phyloP scores from a whole-genome alignment of 2,888 invertebrate species.

The Dyspetes luteomarginatus region DNA sequence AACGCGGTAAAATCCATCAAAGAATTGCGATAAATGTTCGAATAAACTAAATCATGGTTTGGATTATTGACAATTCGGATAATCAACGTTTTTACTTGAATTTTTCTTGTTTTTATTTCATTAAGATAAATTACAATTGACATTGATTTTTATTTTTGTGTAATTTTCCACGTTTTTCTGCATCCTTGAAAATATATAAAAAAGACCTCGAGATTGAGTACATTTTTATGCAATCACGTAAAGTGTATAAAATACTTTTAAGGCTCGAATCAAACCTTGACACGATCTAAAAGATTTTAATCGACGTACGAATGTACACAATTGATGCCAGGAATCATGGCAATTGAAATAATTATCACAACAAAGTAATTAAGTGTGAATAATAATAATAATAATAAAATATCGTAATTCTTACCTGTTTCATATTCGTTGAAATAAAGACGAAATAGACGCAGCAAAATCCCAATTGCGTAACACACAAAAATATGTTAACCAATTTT shows the following conservation, averaged over 20 bases:
- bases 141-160: no score
- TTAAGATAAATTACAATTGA: no score
- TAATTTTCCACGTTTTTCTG: no score
- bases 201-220: not conserved
- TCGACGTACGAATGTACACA: not conserved
- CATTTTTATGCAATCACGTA: not conserved
- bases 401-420: constrained; percentile 86
- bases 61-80: no score
- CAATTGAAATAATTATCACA: no score
- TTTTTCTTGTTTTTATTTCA: no score
- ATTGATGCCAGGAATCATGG: no score
- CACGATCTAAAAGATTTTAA: constrained; percentile 20
- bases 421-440: constrained; percentile 94
- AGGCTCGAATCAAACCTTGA: constrained; percentile 33
- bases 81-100: no score
- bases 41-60: no score
- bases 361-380: not conserved
- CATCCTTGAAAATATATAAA: no score
- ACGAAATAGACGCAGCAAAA: constrained; percentile 99
- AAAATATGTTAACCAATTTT: constrained; percentile 91
- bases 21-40: no score
- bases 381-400: constrained; percentile 7
- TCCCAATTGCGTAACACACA: constrained; percentile 98
- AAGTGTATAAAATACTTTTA: constrained; percentile 5
- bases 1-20: no score